phyloP scores from a whole-genome alignment of 2,797 vertebrate species.

The Syngnathus rostellatus region DNA sequence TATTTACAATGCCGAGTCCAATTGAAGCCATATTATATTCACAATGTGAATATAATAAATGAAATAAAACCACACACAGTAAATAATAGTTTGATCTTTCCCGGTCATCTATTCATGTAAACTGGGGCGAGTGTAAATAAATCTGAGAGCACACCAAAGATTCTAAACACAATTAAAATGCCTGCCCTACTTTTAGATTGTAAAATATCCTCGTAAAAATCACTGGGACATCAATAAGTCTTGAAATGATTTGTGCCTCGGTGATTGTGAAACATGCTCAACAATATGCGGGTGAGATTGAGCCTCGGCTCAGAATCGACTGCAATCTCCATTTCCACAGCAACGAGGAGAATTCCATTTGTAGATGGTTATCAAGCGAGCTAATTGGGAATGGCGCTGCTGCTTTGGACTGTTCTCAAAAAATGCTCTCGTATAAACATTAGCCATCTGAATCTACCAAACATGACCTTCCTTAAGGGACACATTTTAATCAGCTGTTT shows the following conservation, averaged over 20 bases:
- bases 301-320: not conserved
- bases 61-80: not conserved
- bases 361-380: not conserved
- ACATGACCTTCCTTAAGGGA: not conserved
- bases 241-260: not conserved
- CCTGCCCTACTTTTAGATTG: not conserved
- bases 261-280: not conserved
- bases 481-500: not conserved
- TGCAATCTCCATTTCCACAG: not conserved
- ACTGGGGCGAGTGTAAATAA: not conserved
- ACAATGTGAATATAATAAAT: slow-evolving; percentile 1
- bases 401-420: not conserved
- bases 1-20: not conserved
- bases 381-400: not conserved
- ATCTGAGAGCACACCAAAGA: not conserved
- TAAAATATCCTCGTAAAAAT: not conserved
- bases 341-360: not conserved
- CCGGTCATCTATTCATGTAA: not conserved
- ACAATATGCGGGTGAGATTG: not conserved
- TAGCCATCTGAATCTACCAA: not conserved
- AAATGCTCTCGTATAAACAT: not conserved
- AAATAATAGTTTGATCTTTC: not conserved
- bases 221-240: not conserved
- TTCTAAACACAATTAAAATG: not conserved
- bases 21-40: not conserved